A percentile compares a stretch with the other conserved stretches of the same genome.
phyloP scores from a whole-genome alignment of 2,888 invertebrate genomes.

The Chamaedrilus cognettii region DNA sequence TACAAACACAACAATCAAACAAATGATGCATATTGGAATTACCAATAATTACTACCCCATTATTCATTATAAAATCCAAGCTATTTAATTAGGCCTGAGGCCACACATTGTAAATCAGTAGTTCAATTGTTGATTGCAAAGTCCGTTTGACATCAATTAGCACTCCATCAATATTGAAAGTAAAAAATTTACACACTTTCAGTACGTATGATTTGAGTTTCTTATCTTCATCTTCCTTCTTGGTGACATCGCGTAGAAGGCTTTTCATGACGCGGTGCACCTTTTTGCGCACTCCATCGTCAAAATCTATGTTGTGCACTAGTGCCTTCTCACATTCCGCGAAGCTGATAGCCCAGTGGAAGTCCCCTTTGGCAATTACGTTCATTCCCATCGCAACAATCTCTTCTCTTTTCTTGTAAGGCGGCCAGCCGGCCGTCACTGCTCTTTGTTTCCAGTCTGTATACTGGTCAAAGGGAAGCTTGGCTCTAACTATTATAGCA shows the following conservation, averaged over 20 bases:
- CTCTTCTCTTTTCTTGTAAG: slow-evolving; percentile 11
- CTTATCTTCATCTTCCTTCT: not conserved
- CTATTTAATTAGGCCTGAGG: too few relatives aligned
- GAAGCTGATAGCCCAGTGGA: slow-evolving; percentile 25
- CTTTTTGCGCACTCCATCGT: slow-evolving; percentile 28
- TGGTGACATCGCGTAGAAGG: not conserved
- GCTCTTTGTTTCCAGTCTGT: slow-evolving; percentile 16
- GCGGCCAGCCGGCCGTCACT: slow-evolving; percentile 18
- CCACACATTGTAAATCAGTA: too few relatives aligned
- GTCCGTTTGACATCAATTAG: too few relatives aligned
- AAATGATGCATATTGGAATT: too few relatives aligned
- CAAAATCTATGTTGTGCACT: slow-evolving; percentile 22
- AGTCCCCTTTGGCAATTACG: slow-evolving; percentile 24
- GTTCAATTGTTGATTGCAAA: too few relatives aligned
- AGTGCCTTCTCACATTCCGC: slow-evolving; percentile 25
- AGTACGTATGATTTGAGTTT: slow-evolving; percentile 13
- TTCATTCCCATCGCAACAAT: slow-evolving; percentile 17
- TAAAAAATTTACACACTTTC: slow-evolving; percentile 2
- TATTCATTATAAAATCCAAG: too few relatives aligned
- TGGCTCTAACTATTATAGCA: slow-evolving; percentile 9
- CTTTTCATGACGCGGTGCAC: slow-evolving; percentile 31
- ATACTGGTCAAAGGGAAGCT: slow-evolving; percentile 8
- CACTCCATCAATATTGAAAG: too few relatives aligned
- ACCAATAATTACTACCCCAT: too few relatives aligned
- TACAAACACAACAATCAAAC: too few relatives aligned